Conservation (phyloP, 2,797 vertebrate genomes). For the Alca torda region DNA sequence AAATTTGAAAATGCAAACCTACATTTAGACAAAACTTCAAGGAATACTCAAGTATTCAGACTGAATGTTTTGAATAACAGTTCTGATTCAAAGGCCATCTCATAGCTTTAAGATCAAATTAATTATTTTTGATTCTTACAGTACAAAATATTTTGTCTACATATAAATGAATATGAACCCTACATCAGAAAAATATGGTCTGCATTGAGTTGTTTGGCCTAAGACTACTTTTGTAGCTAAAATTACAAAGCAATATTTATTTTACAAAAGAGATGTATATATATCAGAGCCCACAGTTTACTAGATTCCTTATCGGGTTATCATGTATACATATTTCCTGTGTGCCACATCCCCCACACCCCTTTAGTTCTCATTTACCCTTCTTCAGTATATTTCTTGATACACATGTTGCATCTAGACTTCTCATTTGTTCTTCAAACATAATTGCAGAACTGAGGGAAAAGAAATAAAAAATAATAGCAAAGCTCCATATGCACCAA, state of each 20-base stretch:
- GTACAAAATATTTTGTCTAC: background rate
- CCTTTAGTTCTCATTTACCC: background rate
- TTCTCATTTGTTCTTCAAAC: slow-evolving; percentile 37
- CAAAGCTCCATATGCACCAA: slow-evolving; percentile 42
- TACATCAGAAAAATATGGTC: background rate
- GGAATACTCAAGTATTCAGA: background rate
- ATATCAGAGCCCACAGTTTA: background rate
- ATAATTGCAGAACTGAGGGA: slow-evolving; percentile 41
- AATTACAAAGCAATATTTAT: background rate
- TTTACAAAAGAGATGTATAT: background rate
- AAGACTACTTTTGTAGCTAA: background rate
- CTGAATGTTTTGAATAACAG: background rate
- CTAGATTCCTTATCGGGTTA: background rate
- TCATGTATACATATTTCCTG: background rate
- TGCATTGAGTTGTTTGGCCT: background rate
- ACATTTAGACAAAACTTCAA: background rate
- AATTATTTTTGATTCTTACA: background rate
- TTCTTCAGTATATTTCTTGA: background rate
- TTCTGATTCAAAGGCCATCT: background rate
- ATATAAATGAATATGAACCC: background rate
- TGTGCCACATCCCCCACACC: background rate
- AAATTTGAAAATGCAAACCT: background rate
- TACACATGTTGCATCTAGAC: background rate
- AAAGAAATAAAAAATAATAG: slow-evolving; percentile 58
- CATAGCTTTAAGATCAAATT: background rate